Conservation (phyloP, 2,888 invertebrate species). For the Fragum fragum region DNA sequence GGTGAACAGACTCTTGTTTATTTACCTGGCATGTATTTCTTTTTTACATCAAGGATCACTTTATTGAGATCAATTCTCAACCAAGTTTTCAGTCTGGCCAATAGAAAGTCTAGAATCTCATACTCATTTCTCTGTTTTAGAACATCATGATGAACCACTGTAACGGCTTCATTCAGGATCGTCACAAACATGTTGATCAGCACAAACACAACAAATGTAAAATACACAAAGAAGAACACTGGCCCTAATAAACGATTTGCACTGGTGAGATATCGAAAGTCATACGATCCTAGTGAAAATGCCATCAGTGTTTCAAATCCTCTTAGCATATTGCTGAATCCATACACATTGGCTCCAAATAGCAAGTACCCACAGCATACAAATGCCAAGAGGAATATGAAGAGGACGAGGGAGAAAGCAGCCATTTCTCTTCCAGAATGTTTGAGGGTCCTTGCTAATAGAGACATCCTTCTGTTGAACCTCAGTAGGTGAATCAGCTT, state of each 20-base stretch:
- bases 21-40: constrained; percentile 69
- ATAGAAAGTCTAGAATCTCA: constrained; percentile 84
- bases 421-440: constrained; percentile 84
- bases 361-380: constrained; percentile 78
- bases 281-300: constrained; percentile 70
- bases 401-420: constrained; percentile 85
- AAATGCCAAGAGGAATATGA: constrained; percentile 81
- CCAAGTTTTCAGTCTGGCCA: constrained; percentile 76
- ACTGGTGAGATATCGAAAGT: constrained; percentile 57
- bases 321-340: constrained; percentile 68
- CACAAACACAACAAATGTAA: constrained; percentile 82
- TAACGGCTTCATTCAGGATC: constrained; percentile 85
- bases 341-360: constrained; percentile 69
- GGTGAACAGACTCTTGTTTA: too few relatives aligned
- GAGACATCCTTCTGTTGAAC: constrained; percentile 86
- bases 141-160: constrained; percentile 80
- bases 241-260: constrained; percentile 78
- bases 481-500: constrained; percentile 87
- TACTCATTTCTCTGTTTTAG: constrained; percentile 83
- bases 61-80: constrained; percentile 71
- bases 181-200: constrained; percentile 85
- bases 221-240: constrained; percentile 81
- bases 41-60: constrained; percentile 60
- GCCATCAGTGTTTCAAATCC: constrained; percentile 74
- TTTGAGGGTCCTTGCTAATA: constrained; percentile 85